phyloP scores from a whole-genome alignment of 1,140 invertebrate genomes.

The Drosophila nigrodunni region DNA sequence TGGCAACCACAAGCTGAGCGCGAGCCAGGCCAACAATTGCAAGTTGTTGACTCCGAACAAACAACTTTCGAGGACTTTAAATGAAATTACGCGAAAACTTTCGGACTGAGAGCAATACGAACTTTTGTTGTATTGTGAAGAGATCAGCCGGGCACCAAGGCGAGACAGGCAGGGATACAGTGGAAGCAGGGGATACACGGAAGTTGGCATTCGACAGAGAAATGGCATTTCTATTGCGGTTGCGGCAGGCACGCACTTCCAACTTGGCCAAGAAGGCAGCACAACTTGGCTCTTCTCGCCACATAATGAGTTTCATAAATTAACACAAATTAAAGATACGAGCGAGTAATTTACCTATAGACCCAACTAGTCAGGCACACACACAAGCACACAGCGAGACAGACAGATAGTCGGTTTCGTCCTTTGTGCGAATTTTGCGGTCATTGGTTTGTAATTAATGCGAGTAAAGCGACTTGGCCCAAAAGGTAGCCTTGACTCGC shows the following conservation, averaged over 20 bases:
- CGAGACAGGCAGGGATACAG: background rate
- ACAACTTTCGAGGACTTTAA: conserved; percentile 81
- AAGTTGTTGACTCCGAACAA: conserved; percentile 52
- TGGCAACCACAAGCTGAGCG: conserved; percentile 60
- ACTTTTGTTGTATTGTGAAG: conserved; percentile 60
- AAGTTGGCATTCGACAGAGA: conserved; percentile 17
- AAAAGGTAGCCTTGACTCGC: conserved; percentile 57
- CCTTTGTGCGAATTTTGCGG: conserved; percentile 50
- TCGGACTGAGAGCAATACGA: conserved; percentile 52
- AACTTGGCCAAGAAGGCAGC: conserved; percentile 21
- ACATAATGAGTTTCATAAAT: conserved; percentile 80
- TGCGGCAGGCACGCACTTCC: conserved; percentile 60
- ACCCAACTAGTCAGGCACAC: conserved; percentile 5
- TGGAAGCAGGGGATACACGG: background rate
- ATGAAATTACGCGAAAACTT: conserved; percentile 82
- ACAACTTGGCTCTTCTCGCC: conserved; percentile 18
- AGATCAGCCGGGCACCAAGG: conserved; percentile 52
- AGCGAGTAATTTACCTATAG: conserved; percentile 55
- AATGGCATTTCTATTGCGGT: conserved; percentile 43
- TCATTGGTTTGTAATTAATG: conserved; percentile 82
- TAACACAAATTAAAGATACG: conserved; percentile 78
- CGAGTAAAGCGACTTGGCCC: conserved; percentile 56
- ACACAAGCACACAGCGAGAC: conserved; percentile 12
- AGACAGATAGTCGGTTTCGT: background rate
- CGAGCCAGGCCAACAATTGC: conserved; percentile 63